Base-by-base conservation (phyloP, 2,888 invertebrate genomes). In the Nematopogon swammerdamellus region DNA sequence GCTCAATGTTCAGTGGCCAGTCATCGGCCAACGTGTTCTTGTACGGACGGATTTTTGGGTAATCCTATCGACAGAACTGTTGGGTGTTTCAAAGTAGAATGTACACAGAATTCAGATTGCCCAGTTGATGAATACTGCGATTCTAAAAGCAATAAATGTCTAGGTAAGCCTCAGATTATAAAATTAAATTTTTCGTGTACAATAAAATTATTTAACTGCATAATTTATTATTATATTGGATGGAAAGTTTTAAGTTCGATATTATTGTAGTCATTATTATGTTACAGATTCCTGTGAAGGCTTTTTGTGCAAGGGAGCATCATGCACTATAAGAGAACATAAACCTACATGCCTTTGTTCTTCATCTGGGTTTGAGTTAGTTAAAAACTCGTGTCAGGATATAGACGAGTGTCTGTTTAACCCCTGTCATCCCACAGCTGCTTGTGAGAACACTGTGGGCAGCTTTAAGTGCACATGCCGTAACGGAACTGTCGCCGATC, bases 81-180 rank as follows among this genome's bases (percentile, higher is more conserved):
- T 48, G 95, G 95, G 30, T 95, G 94, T 62, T 93, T 92, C 65
- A 91, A 89, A 70, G 95, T 94, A 2, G 94, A 95, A 71, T 95
- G 95, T 67, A 75, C 90, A 1, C 84, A 84, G 44, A 84, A 90
- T 63, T 82, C 83, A 42, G 92, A 93, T 57, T 95, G 95, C 61
- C 71, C 88, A 2, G 67, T 62, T 29, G 89, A 91, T 54, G 90
- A 88, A 67, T 85, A 85, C 56, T 95, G 95, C 61, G 89, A 92
- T 60, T 67, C 72, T 3, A 83, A 83, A 58, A 86, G 80, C 47
- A 91, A 92, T 65, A 92, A 91, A 70, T 93, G 92, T 63, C 81
- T 85, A 57, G 90, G 88, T 87, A 77, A 80, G 82, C 74, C 10
- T 25, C 4, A 44, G 19, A 50, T 44, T 47, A 8, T 36, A 36